phyloP scores from a whole-genome alignment of 2,113 vertebrate genomes.

The Murina feae region DNA sequence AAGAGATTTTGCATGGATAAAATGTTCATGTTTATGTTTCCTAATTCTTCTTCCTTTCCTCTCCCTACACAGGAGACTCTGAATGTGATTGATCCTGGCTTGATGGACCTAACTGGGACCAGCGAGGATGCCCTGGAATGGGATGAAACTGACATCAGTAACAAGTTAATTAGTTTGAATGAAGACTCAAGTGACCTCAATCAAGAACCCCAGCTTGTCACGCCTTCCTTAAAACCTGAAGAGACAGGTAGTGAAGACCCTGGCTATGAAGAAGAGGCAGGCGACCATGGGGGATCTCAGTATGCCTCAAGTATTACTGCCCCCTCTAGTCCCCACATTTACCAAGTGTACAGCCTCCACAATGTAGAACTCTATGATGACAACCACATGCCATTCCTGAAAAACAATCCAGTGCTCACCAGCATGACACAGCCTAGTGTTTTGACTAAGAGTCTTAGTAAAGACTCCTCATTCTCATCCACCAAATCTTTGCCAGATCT shows the following conservation, averaged over 20 bases:
- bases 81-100: constrained; percentile 89
- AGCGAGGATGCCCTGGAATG: constrained; percentile 94
- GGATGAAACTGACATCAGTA: constrained; percentile 96
- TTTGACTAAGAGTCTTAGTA: constrained; percentile 89
- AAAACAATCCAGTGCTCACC: constrained; percentile 72
- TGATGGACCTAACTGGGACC: constrained; percentile 88
- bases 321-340: constrained; percentile 81
- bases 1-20: constrained; percentile 23
- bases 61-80: constrained; percentile 83
- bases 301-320: constrained; percentile 66
- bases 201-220: constrained; percentile 72
- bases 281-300: constrained; percentile 53
- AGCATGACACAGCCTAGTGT: constrained; percentile 76
- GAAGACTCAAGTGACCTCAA: constrained; percentile 82
- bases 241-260: constrained; percentile 56
- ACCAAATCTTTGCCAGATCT: constrained; percentile 92
- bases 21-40: neutral
- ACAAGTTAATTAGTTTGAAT: constrained; percentile 86
- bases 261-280: constrained; percentile 70
- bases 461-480: constrained; percentile 94
- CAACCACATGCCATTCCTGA: constrained; percentile 78
- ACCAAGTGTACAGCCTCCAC: constrained; percentile 94
- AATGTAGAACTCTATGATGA: constrained; percentile 86
- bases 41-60: constrained; percentile 37
- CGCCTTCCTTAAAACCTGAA: constrained; percentile 71